Conservation (phyloP, 2,113 vertebrate species). For the Monarcha castaneiventris region DNA sequence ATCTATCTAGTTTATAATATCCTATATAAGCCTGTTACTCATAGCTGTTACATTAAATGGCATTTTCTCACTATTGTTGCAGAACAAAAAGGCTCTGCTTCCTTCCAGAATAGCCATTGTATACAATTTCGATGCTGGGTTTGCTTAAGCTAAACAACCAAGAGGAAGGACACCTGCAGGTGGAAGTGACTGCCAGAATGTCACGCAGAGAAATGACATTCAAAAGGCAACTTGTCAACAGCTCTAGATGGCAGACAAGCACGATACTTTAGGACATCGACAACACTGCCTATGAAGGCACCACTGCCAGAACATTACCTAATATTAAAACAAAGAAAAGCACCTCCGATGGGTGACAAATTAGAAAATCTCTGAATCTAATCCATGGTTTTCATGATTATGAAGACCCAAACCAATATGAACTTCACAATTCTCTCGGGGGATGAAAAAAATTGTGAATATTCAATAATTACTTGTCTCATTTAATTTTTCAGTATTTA, state of each 20-base stretch:
- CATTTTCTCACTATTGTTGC: neutral
- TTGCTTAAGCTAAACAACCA: neutral
- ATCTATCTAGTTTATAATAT: neutral
- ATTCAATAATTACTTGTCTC: neutral
- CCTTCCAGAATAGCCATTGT: neutral
- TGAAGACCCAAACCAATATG: neutral
- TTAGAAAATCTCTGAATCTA: neutral
- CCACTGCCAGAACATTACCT: conserved; percentile 18
- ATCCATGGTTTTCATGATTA: rapidly evolving
- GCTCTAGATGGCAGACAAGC: conserved; percentile 19
- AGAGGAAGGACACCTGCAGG: conserved; percentile 45
- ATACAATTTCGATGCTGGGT: neutral
- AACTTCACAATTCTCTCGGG: neutral
- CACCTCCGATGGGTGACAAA: neutral
- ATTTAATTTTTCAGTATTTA: neutral
- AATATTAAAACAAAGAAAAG: conserved; percentile 1
- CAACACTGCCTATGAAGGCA: neutral
- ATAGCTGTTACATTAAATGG: neutral
- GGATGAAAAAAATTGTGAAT: neutral
- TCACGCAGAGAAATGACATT: conserved; percentile 56
- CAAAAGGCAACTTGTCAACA: conserved; percentile 20
- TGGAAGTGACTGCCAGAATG: conserved; percentile 43
- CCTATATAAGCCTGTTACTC: neutral
- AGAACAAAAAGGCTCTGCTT: neutral
- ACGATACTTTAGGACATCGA: neutral